Evolutionary conservation across 2,113 vertebrate genomes (phyloP).

Genomic region (Ardeotis arabs): DNA sequence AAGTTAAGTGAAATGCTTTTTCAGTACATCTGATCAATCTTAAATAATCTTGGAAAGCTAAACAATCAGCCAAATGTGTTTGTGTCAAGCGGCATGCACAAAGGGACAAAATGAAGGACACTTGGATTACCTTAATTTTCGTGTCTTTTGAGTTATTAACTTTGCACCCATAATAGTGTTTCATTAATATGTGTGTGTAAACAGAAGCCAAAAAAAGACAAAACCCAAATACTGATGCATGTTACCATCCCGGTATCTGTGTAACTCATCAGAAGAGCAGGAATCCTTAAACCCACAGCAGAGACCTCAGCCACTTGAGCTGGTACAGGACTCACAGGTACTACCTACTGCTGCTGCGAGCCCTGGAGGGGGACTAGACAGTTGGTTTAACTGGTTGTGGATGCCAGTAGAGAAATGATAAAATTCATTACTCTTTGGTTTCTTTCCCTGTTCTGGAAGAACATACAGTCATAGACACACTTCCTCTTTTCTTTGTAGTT

Average conservation of each 20-base stretch:
- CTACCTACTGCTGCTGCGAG: background rate
- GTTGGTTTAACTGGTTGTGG: background rate
- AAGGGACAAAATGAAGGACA: background rate
- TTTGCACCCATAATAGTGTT: background rate
- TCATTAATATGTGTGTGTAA: background rate
- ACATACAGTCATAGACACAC: rapidly evolving
- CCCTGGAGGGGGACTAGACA: background rate
- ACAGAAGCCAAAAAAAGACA: background rate
- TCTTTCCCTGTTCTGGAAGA: background rate
- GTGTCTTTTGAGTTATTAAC: background rate
- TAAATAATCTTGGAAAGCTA: background rate
- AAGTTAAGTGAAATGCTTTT: background rate
- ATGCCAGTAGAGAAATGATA: background rate
- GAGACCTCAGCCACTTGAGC: background rate
- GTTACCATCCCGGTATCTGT: background rate
- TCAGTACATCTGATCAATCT: background rate
- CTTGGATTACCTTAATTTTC: background rate
- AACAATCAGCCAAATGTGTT: background rate
- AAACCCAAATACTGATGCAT: background rate
- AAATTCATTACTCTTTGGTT: background rate
- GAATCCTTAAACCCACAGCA: background rate
- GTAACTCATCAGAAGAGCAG: background rate
- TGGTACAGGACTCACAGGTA: background rate
- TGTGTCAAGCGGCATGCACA: background rate
- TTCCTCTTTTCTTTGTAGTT: background rate